A percentile compares a stretch with the other conserved stretches of the same genome.
phyloP scores from a whole-genome alignment of 1,140 invertebrate genomes.

The Yoshiicerus persimilis region DNA sequence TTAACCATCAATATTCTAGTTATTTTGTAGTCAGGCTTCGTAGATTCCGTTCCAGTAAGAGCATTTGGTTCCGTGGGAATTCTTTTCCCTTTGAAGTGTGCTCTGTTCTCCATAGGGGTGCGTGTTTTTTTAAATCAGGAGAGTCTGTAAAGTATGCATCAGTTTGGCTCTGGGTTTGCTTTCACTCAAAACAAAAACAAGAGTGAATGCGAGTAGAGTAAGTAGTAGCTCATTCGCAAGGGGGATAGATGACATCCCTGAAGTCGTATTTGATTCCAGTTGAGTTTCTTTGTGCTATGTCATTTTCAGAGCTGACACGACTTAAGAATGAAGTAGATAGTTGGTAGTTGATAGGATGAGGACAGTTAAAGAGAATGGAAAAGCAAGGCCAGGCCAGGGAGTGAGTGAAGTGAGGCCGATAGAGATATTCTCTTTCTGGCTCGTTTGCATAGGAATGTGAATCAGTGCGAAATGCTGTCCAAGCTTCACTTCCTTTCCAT shows the following conservation, averaged over 20 bases:
- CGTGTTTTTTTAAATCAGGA: not conserved
- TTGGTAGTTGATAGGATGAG: not conserved
- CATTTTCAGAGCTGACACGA: not conserved
- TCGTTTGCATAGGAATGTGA: conserved; percentile 27
- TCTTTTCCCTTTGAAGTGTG: not conserved
- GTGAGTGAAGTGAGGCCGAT: not conserved
- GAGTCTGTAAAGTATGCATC: not conserved
- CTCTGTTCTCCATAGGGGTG: not conserved
- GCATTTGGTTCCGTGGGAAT: not conserved
- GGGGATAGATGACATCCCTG: not conserved
- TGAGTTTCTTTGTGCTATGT: conserved; percentile 6
- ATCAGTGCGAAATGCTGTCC: conserved; percentile 13
- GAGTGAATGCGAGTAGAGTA: not conserved
- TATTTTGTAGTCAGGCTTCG: not conserved
- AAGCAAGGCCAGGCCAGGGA: not conserved
- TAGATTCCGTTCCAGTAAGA: not conserved
- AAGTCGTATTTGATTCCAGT: conserved; percentile 6
- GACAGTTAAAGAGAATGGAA: not conserved
- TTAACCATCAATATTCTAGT: not conserved
- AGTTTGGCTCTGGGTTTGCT: not conserved
- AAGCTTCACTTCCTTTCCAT: conserved; percentile 1
- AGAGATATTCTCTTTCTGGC: conserved; percentile 21
- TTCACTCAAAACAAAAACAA: not conserved
- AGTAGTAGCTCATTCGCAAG: not conserved
- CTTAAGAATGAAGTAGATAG: not conserved